phyloP scores from a whole-genome alignment of 2,888 invertebrate genomes.

The Tiliacea aurago region DNA sequence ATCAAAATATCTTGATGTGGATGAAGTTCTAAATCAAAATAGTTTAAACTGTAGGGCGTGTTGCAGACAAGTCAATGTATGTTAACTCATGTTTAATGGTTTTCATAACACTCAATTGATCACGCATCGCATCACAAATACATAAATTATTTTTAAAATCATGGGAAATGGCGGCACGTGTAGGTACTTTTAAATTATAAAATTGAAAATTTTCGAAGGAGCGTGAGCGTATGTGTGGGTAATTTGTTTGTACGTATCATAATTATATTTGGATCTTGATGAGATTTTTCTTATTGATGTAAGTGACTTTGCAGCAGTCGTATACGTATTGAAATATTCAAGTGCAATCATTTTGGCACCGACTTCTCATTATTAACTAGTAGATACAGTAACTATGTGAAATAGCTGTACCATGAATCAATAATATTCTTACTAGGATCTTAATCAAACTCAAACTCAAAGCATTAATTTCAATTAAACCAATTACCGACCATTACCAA shows the following conservation, averaged over 20 bases:
- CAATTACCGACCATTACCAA: too few relatives aligned
- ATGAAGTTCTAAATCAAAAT: constrained; percentile 77
- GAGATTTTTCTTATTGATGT: not conserved
- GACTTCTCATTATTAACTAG: not conserved
- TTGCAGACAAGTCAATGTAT: constrained; percentile 76
- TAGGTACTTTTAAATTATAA: constrained; percentile 74
- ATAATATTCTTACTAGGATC: not conserved
- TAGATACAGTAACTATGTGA: not conserved
- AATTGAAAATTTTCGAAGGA: constrained; percentile 31
- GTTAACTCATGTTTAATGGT: constrained; percentile 86
- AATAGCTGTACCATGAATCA: not conserved
- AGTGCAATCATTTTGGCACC: not conserved
- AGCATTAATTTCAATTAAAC: too few relatives aligned
- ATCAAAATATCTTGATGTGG: constrained; percentile 29
- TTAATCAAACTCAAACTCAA: not conserved
- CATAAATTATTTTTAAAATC: constrained; percentile 78
- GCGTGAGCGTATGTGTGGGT: constrained; percentile 37
- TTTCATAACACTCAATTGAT: constrained; percentile 89
- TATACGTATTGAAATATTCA: not conserved
- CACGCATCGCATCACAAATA: constrained; percentile 82
- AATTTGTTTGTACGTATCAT: constrained; percentile 5
- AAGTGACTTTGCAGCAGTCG: not conserved
- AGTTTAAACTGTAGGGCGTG: constrained; percentile 86
- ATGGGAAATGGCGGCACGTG: constrained; percentile 78
- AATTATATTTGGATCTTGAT: constrained; percentile 16